Conservation (phyloP, 2,113 vertebrate genomes). For the Chrysochloris asiatica region DNA sequence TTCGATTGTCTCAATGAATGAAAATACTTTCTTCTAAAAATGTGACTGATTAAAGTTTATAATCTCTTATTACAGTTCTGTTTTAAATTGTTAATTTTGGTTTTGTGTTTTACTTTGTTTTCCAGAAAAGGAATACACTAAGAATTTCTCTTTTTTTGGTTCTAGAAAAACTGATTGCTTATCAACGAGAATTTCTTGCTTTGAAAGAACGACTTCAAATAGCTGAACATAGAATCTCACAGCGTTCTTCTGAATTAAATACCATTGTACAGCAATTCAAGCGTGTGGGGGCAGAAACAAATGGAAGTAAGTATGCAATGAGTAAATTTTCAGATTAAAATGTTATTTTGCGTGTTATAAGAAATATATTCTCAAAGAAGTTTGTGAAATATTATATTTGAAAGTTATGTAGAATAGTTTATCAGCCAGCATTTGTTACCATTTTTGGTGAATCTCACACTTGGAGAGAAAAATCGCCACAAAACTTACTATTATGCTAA, state of each 20-base stretch:
- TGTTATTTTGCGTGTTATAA: background rate
- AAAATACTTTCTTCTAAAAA: conserved; percentile 29
- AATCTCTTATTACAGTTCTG: background rate
- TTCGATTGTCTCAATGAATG: background rate
- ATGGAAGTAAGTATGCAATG: conserved; percentile 92
- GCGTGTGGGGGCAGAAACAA: conserved; percentile 93
- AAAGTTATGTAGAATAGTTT: background rate
- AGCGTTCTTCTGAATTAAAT: conserved; percentile 96
- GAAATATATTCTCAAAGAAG: background rate
- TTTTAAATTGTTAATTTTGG: background rate
- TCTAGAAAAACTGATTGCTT: conserved; percentile 95
- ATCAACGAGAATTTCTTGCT: conserved; percentile 97
- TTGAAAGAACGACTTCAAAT: conserved; percentile 96
- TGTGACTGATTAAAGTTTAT: background rate
- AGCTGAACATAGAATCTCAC: conserved; percentile 95
- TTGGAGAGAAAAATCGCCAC: background rate
- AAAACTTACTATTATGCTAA: conserved; percentile 5
- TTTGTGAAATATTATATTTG: background rate
- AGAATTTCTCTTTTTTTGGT: background rate
- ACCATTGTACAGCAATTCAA: conserved; percentile 95
- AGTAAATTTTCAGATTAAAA: conserved; percentile 93
- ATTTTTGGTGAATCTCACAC: conserved; percentile 6
- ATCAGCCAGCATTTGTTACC: background rate
- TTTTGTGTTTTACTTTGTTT: background rate
- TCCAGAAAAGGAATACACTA: background rate